phyloP scores from a whole-genome alignment of 2,888 invertebrate genomes.

The Himalopsyche anomala region DNA sequence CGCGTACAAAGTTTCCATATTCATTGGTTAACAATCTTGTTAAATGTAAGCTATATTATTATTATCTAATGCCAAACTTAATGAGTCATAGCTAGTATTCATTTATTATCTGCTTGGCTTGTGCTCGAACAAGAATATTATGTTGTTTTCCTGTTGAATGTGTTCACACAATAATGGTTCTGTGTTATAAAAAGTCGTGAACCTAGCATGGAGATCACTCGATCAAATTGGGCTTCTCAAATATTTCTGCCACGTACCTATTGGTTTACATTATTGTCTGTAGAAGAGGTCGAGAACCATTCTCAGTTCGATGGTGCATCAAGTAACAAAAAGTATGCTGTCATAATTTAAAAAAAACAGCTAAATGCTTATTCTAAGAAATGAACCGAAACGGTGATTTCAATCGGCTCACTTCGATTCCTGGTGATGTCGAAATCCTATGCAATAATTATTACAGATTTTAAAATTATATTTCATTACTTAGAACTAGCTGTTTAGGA shows the following conservation, averaged over 20 bases:
- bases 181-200: constrained; percentile 21
- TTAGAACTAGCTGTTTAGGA: too few species aligned
- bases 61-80: constrained; percentile 16
- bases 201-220: constrained; percentile 2
- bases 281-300: neutral
- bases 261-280: constrained; percentile 20
- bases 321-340: too few species aligned
- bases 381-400: too few species aligned
- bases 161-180: constrained; percentile 23
- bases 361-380: too few species aligned
- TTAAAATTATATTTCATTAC: too few species aligned
- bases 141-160: constrained; percentile 21
- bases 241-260: constrained; percentile 22
- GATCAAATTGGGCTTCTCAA: constrained; percentile 29
- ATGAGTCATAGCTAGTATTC: neutral
- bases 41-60: neutral
- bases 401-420: too few species aligned
- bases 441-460: too few species aligned
- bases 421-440: too few species aligned
- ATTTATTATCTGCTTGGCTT: neutral
- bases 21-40: constrained; percentile 15
- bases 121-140: neutral
- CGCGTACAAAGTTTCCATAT: neutral
- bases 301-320: neutral
- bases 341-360: too few species aligned